Evolutionary conservation across 2,113 vertebrate genomes (phyloP).

Genomic region (Triplophysa tibetana): DNA sequence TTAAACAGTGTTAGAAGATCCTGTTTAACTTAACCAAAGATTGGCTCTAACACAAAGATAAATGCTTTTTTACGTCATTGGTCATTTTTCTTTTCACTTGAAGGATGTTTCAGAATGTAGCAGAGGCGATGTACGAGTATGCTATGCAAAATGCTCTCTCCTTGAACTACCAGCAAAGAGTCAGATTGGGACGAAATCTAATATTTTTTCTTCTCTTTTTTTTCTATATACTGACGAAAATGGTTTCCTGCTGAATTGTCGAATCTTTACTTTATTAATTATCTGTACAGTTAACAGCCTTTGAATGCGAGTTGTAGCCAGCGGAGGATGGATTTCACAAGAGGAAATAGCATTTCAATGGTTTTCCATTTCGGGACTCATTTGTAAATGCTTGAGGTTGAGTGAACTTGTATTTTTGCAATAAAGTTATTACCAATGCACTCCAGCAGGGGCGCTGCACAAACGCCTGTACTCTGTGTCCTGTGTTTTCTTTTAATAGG

Average conservation of each 20-base stretch:
- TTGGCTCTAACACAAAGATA: conserved; percentile 70
- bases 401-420: conserved; percentile 86
- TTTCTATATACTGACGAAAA: conserved; percentile 47
- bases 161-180: conserved; percentile 67
- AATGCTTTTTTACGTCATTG: conserved; percentile 40
- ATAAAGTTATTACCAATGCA: conserved; percentile 84
- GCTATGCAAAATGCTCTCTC: conserved; percentile 78
- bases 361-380: conserved; percentile 56
- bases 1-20: conserved; percentile 57
- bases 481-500: conserved; percentile 3
- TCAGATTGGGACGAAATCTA: conserved; percentile 55
- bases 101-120: conserved; percentile 78
- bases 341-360: conserved; percentile 51
- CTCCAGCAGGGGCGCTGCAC: conserved; percentile 75
- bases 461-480: conserved; percentile 58
- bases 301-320: conserved; percentile 52
- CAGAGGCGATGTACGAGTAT: conserved; percentile 78
- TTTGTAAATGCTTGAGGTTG: conserved; percentile 75
- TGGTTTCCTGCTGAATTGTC: conserved; percentile 54
- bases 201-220: conserved; percentile 32
- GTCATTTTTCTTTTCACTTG: conserved; percentile 49
- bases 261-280: conserved; percentile 60
- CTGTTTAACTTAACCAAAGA: conserved; percentile 76
- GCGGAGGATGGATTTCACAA: conserved; percentile 50
- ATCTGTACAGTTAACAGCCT: conserved; percentile 56